Evolutionary conservation across 2,797 vertebrate species (phyloP), one percentile per base, ranked within the genome.

Genomic region (Carcharodon carcharias): DNA sequence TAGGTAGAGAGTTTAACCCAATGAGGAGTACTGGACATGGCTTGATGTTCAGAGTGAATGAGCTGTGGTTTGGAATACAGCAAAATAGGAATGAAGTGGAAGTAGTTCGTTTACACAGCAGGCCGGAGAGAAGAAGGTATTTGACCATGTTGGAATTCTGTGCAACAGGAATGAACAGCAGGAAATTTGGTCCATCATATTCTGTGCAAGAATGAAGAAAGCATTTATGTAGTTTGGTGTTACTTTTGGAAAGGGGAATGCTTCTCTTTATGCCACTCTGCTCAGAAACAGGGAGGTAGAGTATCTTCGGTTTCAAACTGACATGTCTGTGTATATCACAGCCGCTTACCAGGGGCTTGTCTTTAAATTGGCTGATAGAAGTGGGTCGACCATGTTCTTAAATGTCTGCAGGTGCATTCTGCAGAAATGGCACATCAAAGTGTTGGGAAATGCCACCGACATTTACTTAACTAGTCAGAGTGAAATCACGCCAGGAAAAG

Each of bases 321-420:
- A 56, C 31, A 45, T 1, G 16, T 58, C 50, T 18, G 50, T 56
- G 26, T 28, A 35, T 31, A 77, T 54, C 31, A 9, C 45, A 77
- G 31, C 50, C 18, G 26, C 58, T 71, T 95, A 73, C 4, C 21
- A 18, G 69, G 71, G 50, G 50, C 54, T 77, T 95, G 67, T 95
- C 94, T 77, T 95, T 73, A 95, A 95, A 11, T 35, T 77, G 50
- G 28, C 69, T 58, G 63, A 56, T 95, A 56, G 94, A 95, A 95
- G 14, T 95, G 69, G 69, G 94, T 58, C 69, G 50, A 95, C 45
- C 28, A 95, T 14, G 58, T 56, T 23, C 69, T 73, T 28, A 95
- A 71, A 56, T 95, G 28, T 95, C 67, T 95, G 93, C 45, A 95
- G 93, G 45, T 95, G 65, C 54, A 69, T 71, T 18, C 16, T 56